These are phyloP conservation scores for Bergia sp. DNA, from an alignment of 92 coral and sea anemone species.

Conservation along the genomic window DNA sequence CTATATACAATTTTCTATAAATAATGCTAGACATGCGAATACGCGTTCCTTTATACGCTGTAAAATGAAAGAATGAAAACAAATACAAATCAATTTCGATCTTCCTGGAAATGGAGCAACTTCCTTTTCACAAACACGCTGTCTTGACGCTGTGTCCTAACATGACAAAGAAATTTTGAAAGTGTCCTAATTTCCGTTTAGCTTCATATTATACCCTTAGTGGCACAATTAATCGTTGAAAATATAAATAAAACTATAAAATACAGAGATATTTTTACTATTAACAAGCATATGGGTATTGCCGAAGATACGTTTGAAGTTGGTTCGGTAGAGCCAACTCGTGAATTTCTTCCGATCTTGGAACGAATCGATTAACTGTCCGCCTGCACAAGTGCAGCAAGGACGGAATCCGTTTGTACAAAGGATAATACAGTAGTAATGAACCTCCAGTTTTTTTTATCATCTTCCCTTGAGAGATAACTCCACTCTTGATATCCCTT, in stretches of 20 bases:
- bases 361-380: conserved; percentile 54
- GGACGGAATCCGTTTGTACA: conserved; percentile 72
- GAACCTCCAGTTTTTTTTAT: conserved; percentile 22
- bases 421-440: conserved; percentile 50
- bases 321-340: conserved; percentile 62
- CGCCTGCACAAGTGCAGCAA: conserved; percentile 79
- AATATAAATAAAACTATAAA: neutral
- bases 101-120: too few species aligned
- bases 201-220: too few species aligned
- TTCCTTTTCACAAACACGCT: too few species aligned
- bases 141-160: too few species aligned
- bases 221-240: too few species aligned
- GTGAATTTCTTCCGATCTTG: conserved; percentile 50
- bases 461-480: neutral
- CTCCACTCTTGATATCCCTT: conserved; percentile 12
- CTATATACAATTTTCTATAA: too few species aligned
- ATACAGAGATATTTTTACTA: neutral
- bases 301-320: conserved; percentile 67
- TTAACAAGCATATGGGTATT: conserved; percentile 70
- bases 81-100: too few species aligned
- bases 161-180: too few species aligned
- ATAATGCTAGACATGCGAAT: too few species aligned
- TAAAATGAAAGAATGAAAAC: too few species aligned
- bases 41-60: too few species aligned
- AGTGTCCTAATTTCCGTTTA: too few species aligned